Conservation (phyloP, 2,888 invertebrate species). For the Tetramorium bicarinatum region DNA sequence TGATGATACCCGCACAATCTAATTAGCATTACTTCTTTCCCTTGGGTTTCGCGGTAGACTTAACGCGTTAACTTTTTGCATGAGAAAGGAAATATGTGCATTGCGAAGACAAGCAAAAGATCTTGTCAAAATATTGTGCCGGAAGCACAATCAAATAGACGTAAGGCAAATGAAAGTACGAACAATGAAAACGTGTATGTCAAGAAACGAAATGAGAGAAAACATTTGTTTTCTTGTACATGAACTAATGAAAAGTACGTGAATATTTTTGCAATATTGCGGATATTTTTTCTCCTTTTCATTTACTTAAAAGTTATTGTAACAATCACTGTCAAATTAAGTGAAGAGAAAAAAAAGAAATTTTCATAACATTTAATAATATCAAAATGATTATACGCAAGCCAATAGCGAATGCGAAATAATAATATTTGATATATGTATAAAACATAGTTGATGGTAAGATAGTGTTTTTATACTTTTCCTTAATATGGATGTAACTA, state of each 20-base stretch:
- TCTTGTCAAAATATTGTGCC: constrained; percentile 14
- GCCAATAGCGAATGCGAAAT: background rate
- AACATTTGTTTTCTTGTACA: constrained; percentile 3
- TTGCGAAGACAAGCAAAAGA: constrained; percentile 5
- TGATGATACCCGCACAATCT: constrained; percentile 69
- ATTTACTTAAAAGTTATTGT: background rate
- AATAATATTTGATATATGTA: background rate
- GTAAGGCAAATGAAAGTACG: background rate
- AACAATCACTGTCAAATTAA: background rate
- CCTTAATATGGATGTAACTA: background rate
- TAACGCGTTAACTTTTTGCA: constrained; percentile 41
- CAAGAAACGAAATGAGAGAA: background rate
- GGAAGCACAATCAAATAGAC: constrained; percentile 1
- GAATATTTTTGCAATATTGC: background rate
- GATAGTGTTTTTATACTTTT: background rate
- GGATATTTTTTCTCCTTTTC: background rate
- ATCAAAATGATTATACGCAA: background rate
- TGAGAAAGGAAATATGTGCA: constrained; percentile 14
- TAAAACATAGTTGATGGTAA: background rate
- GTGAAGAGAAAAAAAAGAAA: background rate
- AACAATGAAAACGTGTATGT: background rate
- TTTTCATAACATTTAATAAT: background rate
- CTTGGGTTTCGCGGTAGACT: constrained; percentile 35
- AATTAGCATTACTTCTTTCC: constrained; percentile 59
- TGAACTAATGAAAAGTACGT: background rate